Conservation (phyloP, 2,888 invertebrate genomes). For the Clunio marinus region DNA sequence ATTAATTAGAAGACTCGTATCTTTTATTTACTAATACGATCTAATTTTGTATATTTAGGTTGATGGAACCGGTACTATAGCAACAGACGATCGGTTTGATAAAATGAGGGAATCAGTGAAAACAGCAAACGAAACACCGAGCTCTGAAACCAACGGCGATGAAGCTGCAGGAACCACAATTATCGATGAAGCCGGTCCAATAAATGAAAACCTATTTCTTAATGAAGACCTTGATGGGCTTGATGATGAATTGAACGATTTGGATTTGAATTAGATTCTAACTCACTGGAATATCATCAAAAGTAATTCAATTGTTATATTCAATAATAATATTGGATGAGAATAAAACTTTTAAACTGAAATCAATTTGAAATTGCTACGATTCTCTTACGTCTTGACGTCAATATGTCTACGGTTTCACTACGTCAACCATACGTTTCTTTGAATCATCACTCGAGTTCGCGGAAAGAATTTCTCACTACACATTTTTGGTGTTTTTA, state of each 20-base stretch:
- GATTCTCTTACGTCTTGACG: too few species aligned
- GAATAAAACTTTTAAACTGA: too few species aligned
- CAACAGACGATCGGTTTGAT: constrained; percentile 61
- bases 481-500: constrained; percentile 18
- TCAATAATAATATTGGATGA: too few species aligned
- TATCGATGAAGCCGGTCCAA: constrained; percentile 63
- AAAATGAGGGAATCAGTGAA: constrained; percentile 48
- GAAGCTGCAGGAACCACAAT: constrained; percentile 46
- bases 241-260: constrained; percentile 77
- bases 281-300: background rate
- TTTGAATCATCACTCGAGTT: too few species aligned
- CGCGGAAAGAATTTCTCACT: background rate
- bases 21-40: too few species aligned
- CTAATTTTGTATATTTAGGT: constrained; percentile 56
- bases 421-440: too few species aligned
- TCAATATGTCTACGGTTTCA: too few species aligned
- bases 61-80: constrained; percentile 72
- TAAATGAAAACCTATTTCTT: constrained; percentile 89
- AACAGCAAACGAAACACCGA: constrained; percentile 43
- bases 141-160: constrained; percentile 43
- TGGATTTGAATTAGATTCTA: constrained; percentile 59
- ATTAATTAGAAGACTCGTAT: too few species aligned
- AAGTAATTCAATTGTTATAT: too few species aligned
- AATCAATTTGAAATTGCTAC: too few species aligned
- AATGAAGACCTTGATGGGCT: constrained; percentile 75